Percentiles rank a stretch among this genome's conserved stretches.
Conservation (phyloP, 2,797 vertebrate species). For the Podarcis lilfordi region DNA sequence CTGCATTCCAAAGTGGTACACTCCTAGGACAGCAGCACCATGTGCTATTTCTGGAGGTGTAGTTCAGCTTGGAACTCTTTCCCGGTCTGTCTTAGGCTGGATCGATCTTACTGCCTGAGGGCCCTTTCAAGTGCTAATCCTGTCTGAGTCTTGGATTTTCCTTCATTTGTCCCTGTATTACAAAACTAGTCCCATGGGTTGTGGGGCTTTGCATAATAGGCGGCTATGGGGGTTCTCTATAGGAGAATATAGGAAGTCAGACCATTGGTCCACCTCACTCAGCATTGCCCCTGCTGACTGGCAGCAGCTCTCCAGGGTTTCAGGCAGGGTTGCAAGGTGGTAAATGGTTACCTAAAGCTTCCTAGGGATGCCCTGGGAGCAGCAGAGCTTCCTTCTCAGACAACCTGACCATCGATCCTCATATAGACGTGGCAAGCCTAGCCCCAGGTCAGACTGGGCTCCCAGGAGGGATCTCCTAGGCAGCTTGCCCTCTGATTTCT, state of each 20-base stretch:
- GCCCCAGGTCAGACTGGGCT: not conserved
- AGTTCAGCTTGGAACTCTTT: constrained; percentile 1
- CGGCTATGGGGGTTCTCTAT: too few relatives aligned
- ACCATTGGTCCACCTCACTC: too few relatives aligned
- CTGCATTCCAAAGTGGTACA: not conserved
- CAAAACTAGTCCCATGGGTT: constrained; percentile 3
- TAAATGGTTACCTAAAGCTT: not conserved
- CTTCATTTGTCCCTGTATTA: constrained; percentile 35
- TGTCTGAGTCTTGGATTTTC: constrained; percentile 22
- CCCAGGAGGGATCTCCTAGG: not conserved
- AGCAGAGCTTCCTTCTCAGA: not conserved
- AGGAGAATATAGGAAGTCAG: too few relatives aligned
- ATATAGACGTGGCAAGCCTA: not conserved
- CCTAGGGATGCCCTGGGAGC: not conserved
- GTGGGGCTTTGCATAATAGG: constrained; percentile 5
- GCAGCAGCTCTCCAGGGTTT: not conserved
- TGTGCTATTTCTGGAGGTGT: not conserved
- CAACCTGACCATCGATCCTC: not conserved
- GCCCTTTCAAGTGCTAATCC: constrained; percentile 45
- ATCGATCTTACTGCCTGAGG: constrained; percentile 30
- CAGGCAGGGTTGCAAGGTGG: not conserved
- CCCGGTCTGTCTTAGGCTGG: not conserved
- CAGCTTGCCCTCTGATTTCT: not conserved
- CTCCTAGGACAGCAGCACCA: not conserved
- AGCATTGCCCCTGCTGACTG: too few relatives aligned